phyloP scores from a whole-genome alignment of 2,113 vertebrate genomes.

The Tragelaphus buxtoni region DNA sequence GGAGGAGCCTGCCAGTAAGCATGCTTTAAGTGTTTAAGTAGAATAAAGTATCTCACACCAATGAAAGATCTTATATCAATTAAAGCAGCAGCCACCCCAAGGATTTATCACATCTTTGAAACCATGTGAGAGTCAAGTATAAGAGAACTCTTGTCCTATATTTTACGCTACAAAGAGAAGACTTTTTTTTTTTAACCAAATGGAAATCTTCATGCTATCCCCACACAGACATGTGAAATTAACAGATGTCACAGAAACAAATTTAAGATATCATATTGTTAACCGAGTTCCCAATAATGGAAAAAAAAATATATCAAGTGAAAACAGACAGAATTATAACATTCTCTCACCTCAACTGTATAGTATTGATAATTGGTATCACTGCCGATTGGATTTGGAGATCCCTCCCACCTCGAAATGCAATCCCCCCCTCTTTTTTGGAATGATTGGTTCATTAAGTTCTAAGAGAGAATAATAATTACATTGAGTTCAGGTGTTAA shows the following conservation, averaged over 20 bases:
- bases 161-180: neutral
- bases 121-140: neutral
- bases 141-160: neutral
- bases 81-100: neutral
- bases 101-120: neutral
- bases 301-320: conserved; percentile 8
- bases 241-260: neutral
- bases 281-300: neutral
- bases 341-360: conserved; percentile 36
- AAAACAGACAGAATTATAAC: conserved; percentile 34
- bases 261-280: neutral
- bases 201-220: neutral
- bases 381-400: conserved; percentile 35
- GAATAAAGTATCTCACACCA: neutral
- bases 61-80: neutral
- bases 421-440: conserved; percentile 50
- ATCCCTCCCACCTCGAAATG: conserved; percentile 35
- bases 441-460: conserved; percentile 58
- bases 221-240: neutral
- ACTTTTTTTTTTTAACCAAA: neutral
- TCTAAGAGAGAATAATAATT: conserved; percentile 61
- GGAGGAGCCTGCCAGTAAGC: neutral
- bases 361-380: conserved; percentile 47
- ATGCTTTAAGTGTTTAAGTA: neutral
- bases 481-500: conserved; percentile 25